Base-by-base conservation (phyloP, 2,888 invertebrate species). In the Acanthacorydalis orientalis region DNA sequence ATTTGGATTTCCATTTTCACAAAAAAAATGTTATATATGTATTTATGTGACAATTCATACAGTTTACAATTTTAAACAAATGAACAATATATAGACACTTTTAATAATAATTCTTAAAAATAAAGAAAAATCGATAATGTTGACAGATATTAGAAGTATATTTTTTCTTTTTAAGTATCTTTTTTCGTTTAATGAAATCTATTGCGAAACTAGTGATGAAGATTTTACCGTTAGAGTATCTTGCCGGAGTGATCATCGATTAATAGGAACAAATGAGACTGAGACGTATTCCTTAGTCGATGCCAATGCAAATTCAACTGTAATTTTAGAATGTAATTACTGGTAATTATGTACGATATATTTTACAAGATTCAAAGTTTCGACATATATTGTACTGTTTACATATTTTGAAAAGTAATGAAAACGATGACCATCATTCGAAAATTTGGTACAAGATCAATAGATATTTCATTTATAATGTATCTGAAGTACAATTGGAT, bases 1-100 rank as follows among this genome's bases (percentile, higher is more conserved):
- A 86, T 80, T 62, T 83, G 83, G 67, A 86, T 84, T 69, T 86
- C 86, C 89, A 89, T 89, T 44, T 44, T 14, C 23, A 23, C 23
- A 23, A 23, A 4, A 4, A 23, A 4, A 6, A 23, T 23, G 23
- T 23, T 23, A 23, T 23, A 23, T 6, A 23, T 4, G 6, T 4
- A 23, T 23, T 23, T 23, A 23, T 23, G 6, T 23, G 23, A 23
- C 23, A 23, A 23, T 6, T 4, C 23, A 23, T 23, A 23, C 23
- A 23, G 23, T 2, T 23, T 23, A 37, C 10, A 37, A 37, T 35
- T 2, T 34, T 9, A 7, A 37, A 37, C n/a, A 37, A 37, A 37
- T 37, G 37, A 12, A 12, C 4, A 37, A 12, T 14, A 8, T 37
- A 9, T 12, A 37, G 9, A 8, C 14, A 37, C 7, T 6, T 37